phyloP scores from a whole-genome alignment of 2,797 vertebrate genomes.

The Oryzias sinensis region DNA sequence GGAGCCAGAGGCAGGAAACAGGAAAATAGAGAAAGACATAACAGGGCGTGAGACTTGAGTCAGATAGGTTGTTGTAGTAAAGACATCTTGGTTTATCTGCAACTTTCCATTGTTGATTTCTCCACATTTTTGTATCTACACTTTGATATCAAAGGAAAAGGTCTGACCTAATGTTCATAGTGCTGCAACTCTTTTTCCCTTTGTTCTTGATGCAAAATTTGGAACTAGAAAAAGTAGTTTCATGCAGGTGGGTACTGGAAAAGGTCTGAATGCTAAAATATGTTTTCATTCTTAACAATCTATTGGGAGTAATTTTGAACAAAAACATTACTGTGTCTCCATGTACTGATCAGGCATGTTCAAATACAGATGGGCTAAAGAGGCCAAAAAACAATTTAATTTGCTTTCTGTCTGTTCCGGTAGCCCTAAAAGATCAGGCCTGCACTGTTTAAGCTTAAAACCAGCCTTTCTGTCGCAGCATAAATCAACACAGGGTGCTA shows the following conservation, averaged over 20 bases:
- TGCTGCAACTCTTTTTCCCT: no score
- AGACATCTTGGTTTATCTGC: constrained; percentile 18
- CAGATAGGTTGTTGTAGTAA: constrained; percentile 41
- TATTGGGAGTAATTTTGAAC: no score
- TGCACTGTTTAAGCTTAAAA: constrained; percentile 1
- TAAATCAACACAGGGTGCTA: not conserved
- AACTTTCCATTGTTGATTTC: no score
- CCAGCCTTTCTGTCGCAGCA: constrained; percentile 1
- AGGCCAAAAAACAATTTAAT: not conserved
- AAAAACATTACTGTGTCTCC: no score
- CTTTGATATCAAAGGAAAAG: no score
- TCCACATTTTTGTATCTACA: no score
- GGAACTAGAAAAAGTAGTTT: not conserved
- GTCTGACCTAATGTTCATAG: no score
- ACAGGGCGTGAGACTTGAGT: constrained; percentile 60
- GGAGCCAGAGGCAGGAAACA: constrained; percentile 77
- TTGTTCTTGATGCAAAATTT: no score
- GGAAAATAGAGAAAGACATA: constrained; percentile 74
- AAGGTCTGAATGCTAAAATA: not conserved
- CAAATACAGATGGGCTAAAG: no score
- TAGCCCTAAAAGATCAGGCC: constrained; percentile 19
- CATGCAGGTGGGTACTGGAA: not conserved
- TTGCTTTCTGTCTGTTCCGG: constrained; percentile 15
- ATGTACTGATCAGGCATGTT: no score
- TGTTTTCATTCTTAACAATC: not conserved